These are phyloP conservation scores for Pomacea canaliculata DNA, from an alignment of 2,888 invertebrate genomes.

Conservation along the genomic window DNA sequence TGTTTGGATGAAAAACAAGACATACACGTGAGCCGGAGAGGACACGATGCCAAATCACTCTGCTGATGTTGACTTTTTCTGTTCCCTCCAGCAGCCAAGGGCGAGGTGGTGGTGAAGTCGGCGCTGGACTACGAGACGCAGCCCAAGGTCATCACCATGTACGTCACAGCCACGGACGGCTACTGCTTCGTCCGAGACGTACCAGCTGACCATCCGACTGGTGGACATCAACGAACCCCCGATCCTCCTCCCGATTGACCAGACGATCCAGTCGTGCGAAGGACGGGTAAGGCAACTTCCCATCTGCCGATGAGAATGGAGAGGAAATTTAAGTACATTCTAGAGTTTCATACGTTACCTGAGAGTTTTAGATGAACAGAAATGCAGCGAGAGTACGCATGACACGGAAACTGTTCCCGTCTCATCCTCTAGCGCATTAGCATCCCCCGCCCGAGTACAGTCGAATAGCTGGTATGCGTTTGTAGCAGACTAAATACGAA, in stretches of 20 bases:
- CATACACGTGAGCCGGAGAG: too few relatives aligned
- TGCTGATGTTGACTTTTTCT: too few relatives aligned
- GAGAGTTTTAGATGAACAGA: background rate
- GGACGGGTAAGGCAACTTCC: background rate
- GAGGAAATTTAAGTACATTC: too few relatives aligned
- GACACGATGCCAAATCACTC: too few relatives aligned
- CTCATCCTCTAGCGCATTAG: too few relatives aligned
- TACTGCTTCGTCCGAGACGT: slow-evolving; percentile 23
- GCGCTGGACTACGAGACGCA: slow-evolving; percentile 29
- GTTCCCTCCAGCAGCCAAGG: too few relatives aligned
- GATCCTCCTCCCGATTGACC: slow-evolving; percentile 9
- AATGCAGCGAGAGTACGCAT: background rate
- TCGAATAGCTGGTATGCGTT: too few relatives aligned
- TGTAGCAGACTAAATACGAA: too few relatives aligned
- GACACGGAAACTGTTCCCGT: too few relatives aligned
- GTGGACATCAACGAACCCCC: slow-evolving; percentile 25
- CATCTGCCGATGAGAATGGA: too few relatives aligned
- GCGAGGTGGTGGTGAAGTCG: background rate
- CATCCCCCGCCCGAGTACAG: too few relatives aligned
- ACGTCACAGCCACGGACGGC: slow-evolving; percentile 23
- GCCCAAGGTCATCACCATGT: slow-evolving; percentile 11
- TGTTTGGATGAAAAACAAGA: background rate
- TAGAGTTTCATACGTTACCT: background rate
- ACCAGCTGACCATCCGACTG: slow-evolving; percentile 18
- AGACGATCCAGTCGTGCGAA: slow-evolving; percentile 16